These are phyloP conservation scores for Apostichopus leukothele DNA, from an alignment of 53 echinoderm and acorn worm species.

Conservation along the genomic window DNA sequence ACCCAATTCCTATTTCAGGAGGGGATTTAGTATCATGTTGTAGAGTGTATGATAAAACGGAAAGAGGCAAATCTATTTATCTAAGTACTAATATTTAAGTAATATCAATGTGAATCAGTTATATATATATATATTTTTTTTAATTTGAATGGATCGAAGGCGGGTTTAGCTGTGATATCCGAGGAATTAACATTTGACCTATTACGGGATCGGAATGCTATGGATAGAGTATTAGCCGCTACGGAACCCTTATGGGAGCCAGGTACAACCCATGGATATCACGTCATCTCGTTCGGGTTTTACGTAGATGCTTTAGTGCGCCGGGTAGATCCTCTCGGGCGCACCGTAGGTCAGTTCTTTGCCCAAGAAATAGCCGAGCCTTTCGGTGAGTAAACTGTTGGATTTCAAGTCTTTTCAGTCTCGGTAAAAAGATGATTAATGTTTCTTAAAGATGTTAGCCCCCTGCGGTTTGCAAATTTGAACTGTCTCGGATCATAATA, in stretches of 20 bases:
- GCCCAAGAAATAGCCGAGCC: slow-evolving; percentile 64
- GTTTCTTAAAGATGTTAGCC: background rate
- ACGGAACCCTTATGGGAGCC: slow-evolving; percentile 62
- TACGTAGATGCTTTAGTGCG: slow-evolving; percentile 50
- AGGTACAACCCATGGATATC: slow-evolving; percentile 71
- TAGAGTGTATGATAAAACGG: no score
- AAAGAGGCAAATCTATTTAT: no score
- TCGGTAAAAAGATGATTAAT: background rate
- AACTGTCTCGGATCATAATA: background rate
- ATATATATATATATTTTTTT: no score
- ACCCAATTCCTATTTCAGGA: no score
- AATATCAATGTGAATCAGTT: no score
- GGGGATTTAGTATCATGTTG: no score
- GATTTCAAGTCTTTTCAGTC: background rate
- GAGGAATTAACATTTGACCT: slow-evolving; percentile 31
- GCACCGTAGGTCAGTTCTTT: slow-evolving; percentile 67
- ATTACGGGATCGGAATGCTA: background rate
- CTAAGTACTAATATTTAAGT: no score
- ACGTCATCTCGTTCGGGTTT: slow-evolving; percentile 51
- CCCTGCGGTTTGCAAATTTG: background rate
- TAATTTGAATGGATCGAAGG: background rate
- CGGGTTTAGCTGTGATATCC: slow-evolving; percentile 46
- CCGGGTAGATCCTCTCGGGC: slow-evolving; percentile 60
- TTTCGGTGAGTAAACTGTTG: slow-evolving; percentile 48
- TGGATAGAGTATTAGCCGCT: slow-evolving; percentile 58